Base-by-base conservation (phyloP, 2,113 vertebrate genomes). In the Platanista minor region DNA sequence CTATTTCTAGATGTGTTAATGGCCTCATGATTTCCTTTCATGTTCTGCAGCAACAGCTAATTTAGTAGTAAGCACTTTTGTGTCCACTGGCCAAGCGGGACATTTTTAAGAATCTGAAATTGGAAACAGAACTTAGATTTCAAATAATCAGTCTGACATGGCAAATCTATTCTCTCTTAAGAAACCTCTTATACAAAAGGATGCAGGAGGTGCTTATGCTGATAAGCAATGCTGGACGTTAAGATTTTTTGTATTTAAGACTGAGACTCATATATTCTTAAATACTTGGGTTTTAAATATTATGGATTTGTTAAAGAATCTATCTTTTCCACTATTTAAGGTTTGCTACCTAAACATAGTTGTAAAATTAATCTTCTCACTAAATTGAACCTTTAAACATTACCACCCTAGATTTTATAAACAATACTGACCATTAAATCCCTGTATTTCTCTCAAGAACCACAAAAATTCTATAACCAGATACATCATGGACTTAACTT, bases 1-100 rank as follows among this genome's bases (percentile, higher is more conserved):
- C 94, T 96, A 97, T 96, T 96, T 97, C 91, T 91, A 91, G 78
- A 96, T 52, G 91, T 95, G 97, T 82, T 96, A 97, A 97, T 78
- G 64, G 85, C 57, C 89, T 90, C 87, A 6, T 97, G 96, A 95
- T 93, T 97, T 91, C 90, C 39, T 96, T 94, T 97, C 74, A 61
- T 67, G 83, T 84, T 96, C 74, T 72, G 14, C 92, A 87, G 75
- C n/a, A 92, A 87, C 43, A 87, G 78, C 82, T 95, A 93, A 93
- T 85, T 96, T 93, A 94, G 64, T 74, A 93, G 62, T 67, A 95
- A 78, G 54, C 25, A 62, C 57, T 87, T 91, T 92, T n/a, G 96
- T 57, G 74, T 87, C 91, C 83, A 84, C 62, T 86, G 80, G 91
- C 36, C 85, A 74, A 64, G 41, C 36, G 39, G 21, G 52, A 84